Base-by-base conservation (phyloP, 2,888 invertebrate genomes). In the Oscheius sp. region DNA sequence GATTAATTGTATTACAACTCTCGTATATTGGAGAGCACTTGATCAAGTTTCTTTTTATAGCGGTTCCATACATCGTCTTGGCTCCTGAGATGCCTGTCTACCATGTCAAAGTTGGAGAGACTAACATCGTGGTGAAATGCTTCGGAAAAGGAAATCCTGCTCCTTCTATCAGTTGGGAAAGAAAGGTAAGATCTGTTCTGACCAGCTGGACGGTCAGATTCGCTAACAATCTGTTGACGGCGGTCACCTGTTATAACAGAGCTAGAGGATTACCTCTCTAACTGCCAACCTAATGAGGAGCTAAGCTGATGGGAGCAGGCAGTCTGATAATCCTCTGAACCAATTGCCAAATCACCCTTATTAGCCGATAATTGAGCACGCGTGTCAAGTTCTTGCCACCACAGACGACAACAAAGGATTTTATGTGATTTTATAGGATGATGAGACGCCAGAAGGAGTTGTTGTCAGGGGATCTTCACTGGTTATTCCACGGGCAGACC, bases 81-180 rank as follows among this genome's bases (percentile, higher is more conserved):
- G 69, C 76, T 25, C 80, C 80, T 1, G 76, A 78, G 46, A 69
- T 59, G 13, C 73, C 73, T 23, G 74, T 73, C 56, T 76, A 76
- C 46, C 72, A 78, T 56, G 76, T 75, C 29, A 56, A 75, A 12
- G 75, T 75, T 27, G 81, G 79, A 9, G 79, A 81, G 29, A 73
- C 71, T 56, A 81, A 79, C 25, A 58, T 78, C 49, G 76, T 81
- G 41, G 63, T 85, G 53, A 70, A 76, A 23, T 85, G 85, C 77
- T 61, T 75, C 43, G 83, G 76, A n/a, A 80, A 79, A 27, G 85
- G 85, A 72, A 84, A 85, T 55, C 85, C 85, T 29, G 75, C 74
- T 23, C 85, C 85, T 27, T 72, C 69, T 23, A 72, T 85, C 13
- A 68, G 74, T 23, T 85, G 85, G 82, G 77, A 76, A 52, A 66